Evolutionary conservation across 2,888 invertebrate genomes (phyloP).

Genomic region (Apoderus coryli): DNA sequence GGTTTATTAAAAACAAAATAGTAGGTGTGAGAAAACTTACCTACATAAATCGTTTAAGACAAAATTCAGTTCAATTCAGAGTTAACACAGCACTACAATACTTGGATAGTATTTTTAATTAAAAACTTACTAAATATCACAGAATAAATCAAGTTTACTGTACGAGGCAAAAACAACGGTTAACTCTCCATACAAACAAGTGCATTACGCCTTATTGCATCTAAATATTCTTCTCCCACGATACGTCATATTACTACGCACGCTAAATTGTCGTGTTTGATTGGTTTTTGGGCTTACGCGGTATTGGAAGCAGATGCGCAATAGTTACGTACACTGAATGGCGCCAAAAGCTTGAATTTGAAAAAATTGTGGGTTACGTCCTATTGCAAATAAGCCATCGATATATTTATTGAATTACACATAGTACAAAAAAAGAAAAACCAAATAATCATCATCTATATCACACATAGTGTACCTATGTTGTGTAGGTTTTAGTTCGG

Average conservation of each 20-base stretch:
- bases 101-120: background rate
- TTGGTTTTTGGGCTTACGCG: slow-evolving; percentile 2
- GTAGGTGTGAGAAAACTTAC: no score
- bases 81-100: background rate
- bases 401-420: no score
- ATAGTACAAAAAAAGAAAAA: no score
- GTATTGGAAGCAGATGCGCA: background rate
- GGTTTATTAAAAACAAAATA: no score
- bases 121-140: background rate
- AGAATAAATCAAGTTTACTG: no score
- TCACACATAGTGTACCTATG: no score
- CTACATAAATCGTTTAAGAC: background rate
- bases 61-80: background rate
- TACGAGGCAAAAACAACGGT: background rate
- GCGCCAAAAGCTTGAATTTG: slow-evolving; percentile 6
- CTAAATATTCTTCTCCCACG: slow-evolving; percentile 1
- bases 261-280: background rate
- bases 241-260: slow-evolving; percentile 2
- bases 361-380: slow-evolving; percentile 11
- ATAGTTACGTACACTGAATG: background rate
- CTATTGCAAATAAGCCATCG: slow-evolving; percentile 12
- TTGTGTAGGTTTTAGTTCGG: no score
- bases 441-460: no score
- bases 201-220: slow-evolving; percentile 1
- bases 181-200: background rate